Conservation (phyloP, 2,888 invertebrate species). For the Cerastis rubricosa region DNA sequence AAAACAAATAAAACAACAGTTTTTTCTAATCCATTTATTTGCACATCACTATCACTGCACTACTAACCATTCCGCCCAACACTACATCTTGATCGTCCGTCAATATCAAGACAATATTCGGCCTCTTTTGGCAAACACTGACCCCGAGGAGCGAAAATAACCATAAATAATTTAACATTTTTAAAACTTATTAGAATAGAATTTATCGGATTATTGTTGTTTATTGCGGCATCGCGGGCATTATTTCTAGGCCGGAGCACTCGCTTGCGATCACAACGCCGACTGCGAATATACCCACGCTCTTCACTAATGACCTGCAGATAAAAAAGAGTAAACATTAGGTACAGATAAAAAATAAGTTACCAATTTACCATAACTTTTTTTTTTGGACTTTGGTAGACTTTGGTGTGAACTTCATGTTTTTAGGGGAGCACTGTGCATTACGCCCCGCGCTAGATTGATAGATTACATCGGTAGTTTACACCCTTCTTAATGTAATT, state of each 20-base stretch:
- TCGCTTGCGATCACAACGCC: slow-evolving; percentile 95
- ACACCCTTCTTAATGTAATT: too few species aligned
- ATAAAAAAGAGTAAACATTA: slow-evolving; percentile 69
- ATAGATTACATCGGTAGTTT: too few species aligned
- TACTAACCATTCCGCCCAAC: slow-evolving; percentile 94
- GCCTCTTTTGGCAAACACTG: slow-evolving; percentile 77
- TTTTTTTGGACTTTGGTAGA: not conserved
- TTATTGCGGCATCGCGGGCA: slow-evolving; percentile 91
- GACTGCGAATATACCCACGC: slow-evolving; percentile 94
- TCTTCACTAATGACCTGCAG: slow-evolving; percentile 95
- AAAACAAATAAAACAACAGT: slow-evolving; percentile 72
- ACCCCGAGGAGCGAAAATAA: slow-evolving; percentile 74
- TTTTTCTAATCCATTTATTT: slow-evolving; percentile 80
- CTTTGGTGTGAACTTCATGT: not conserved
- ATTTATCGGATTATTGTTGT: slow-evolving; percentile 37
- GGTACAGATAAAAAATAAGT: slow-evolving; percentile 41
- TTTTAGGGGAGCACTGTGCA: not conserved
- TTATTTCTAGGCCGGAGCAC: slow-evolving; percentile 94
- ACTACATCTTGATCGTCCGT: slow-evolving; percentile 96
- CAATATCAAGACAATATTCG: slow-evolving; percentile 95
- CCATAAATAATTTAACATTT: slow-evolving; percentile 85
- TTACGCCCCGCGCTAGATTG: too few species aligned
- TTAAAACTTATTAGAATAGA: slow-evolving; percentile 67
- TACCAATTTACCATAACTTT: slow-evolving; percentile 21
- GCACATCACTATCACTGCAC: slow-evolving; percentile 72